phyloP scores from a whole-genome alignment of 2,113 vertebrate species.

The Azemiops feae region DNA sequence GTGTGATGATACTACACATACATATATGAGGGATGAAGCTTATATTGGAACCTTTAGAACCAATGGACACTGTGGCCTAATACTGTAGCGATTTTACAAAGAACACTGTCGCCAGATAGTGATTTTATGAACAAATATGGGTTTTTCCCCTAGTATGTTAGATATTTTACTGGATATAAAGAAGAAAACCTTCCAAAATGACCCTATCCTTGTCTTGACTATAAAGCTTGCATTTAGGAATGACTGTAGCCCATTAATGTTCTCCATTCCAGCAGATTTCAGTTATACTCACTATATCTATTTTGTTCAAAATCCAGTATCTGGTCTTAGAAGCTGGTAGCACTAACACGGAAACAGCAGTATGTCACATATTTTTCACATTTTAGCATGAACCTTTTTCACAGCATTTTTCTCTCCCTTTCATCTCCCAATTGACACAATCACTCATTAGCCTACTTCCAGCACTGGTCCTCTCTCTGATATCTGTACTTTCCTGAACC shows the following conservation, averaged over 20 bases:
- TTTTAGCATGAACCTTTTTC: neutral
- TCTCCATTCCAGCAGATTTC: neutral
- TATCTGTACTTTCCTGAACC: neutral
- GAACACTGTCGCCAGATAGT: neutral
- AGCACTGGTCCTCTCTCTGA: neutral
- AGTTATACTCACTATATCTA: neutral
- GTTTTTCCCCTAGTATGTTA: neutral
- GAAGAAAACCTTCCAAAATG: neutral
- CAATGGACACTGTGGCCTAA: neutral
- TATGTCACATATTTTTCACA: neutral
- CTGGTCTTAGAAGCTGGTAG: neutral
- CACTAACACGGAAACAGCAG: neutral
- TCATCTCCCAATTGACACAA: neutral
- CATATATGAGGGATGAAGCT: neutral
- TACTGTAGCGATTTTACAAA: neutral
- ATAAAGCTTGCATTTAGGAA: neutral
- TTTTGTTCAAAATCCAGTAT: neutral
- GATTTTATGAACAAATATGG: neutral
- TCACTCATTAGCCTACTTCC: neutral
- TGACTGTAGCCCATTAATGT: neutral
- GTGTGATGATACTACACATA: neutral
- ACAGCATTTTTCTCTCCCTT: neutral
- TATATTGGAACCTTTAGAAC: neutral
- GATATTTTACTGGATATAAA: neutral
- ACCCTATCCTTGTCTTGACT: neutral